Percentiles rank a stretch among this genome's conserved stretches.
phyloP scores from a whole-genome alignment of 2,113 vertebrate genomes.

The Vombatus ursinus region DNA sequence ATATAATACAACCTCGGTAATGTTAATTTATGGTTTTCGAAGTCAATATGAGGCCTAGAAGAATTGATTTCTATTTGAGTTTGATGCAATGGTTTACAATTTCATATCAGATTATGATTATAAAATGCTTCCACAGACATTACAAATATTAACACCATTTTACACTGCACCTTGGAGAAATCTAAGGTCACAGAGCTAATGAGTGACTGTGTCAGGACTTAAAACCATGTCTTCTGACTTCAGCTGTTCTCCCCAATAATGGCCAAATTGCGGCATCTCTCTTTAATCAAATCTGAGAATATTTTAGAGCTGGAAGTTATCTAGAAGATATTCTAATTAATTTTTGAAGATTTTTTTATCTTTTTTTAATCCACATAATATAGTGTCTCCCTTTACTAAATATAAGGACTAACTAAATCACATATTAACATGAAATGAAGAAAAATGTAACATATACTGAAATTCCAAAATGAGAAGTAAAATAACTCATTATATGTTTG shows the following conservation, averaged over 20 bases:
- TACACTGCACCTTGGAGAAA: neutral
- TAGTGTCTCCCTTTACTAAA: too few species aligned
- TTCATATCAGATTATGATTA: neutral
- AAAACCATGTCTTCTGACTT: neutral
- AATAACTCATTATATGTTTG: neutral
- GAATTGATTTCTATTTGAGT: neutral
- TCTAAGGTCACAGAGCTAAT: neutral
- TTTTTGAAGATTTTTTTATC: neutral
- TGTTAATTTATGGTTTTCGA: neutral
- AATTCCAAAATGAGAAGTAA: neutral
- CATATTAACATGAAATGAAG: neutral
- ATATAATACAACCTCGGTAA: neutral
- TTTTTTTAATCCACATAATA: too few species aligned
- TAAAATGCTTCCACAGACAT: neutral
- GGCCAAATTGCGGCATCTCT: neutral
- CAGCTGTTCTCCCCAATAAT: neutral
- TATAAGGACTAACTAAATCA: too few species aligned
- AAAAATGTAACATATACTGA: neutral
- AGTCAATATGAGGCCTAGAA: neutral
- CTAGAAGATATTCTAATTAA: neutral
- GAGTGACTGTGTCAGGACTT: neutral
- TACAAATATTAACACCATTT: too few species aligned
- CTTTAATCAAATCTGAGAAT: neutral
- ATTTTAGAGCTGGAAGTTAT: neutral
- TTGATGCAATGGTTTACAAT: neutral